Conservation (phyloP, 1,140 invertebrate species). For the Adoxophyes honmai region DNA sequence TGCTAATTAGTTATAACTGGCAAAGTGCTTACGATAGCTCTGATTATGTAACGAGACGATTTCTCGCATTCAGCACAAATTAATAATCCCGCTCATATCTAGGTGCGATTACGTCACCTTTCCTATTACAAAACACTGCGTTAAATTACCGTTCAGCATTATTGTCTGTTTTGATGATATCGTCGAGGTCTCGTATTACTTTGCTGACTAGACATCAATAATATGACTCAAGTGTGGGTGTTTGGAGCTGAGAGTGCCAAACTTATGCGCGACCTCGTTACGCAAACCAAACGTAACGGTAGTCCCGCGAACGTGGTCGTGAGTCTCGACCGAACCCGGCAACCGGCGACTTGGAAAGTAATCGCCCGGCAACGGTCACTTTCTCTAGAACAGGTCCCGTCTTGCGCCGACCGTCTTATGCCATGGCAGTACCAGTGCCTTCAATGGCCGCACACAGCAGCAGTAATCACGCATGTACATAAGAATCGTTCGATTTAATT, state of each 20-base stretch:
- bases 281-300: conserved; percentile 62
- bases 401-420: conserved; percentile 22
- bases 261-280: conserved; percentile 51
- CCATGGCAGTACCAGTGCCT: not conserved
- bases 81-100: not conserved
- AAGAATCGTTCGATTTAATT: no score
- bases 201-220: not conserved
- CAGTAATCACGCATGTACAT: no score
- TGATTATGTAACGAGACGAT: conserved; percentile 5
- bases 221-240: not conserved
- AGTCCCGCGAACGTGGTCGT: conserved; percentile 22
- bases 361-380: conserved; percentile 59
- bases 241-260: conserved; percentile 26
- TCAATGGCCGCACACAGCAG: no score
- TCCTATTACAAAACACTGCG: not conserved
- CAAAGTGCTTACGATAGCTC: not conserved
- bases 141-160: not conserved
- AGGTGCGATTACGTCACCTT: not conserved
- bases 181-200: not conserved
- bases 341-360: conserved; percentile 57
- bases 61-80: conserved; percentile 1
- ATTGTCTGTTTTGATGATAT: not conserved
- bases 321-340: conserved; percentile 35
- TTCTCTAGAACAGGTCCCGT: conserved; percentile 66
- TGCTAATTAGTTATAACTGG: not conserved